These are phyloP conservation scores for Drosophila asahinai DNA, from an alignment of 1,140 invertebrate genomes.

Conservation along the genomic window DNA sequence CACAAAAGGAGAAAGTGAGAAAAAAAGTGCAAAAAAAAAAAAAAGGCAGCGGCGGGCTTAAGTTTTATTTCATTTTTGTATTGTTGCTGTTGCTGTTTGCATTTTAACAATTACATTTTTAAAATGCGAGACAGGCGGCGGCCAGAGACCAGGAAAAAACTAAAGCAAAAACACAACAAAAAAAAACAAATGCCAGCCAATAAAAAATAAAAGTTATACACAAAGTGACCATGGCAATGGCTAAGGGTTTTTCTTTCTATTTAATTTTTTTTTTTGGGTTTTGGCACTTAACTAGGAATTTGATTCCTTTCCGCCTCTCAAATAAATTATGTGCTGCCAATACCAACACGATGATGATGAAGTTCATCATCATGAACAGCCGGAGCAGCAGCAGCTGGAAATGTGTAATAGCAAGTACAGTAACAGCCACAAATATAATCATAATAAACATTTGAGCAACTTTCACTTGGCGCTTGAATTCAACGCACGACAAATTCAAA, in stretches of 20 bases:
- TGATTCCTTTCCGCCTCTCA: constrained; percentile 15
- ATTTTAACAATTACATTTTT: constrained; percentile 74
- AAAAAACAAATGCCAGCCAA: neutral
- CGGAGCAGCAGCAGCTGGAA: constrained; percentile 4
- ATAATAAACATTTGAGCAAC: constrained; percentile 83
- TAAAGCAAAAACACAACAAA: neutral
- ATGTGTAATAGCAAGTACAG: constrained; percentile 54
- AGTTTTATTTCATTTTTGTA: constrained; percentile 46
- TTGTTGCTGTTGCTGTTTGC: constrained; percentile 49
- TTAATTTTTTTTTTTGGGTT: neutral
- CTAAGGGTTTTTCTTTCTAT: neutral
- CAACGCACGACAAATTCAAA: constrained; percentile 82
- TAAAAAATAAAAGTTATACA: constrained; percentile 23
- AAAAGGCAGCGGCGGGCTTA: constrained; percentile 18
- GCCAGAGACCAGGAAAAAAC: constrained; percentile 2
- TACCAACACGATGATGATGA: neutral
- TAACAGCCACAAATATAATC: constrained; percentile 53
- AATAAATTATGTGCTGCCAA: constrained; percentile 6
- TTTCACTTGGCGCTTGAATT: constrained; percentile 84
- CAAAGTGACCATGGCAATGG: constrained; percentile 43
- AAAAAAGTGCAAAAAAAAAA: constrained; percentile 71
- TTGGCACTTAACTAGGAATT: constrained; percentile 14
- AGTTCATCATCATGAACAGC: neutral
- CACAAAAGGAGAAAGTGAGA: constrained; percentile 81
- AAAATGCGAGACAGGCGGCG: constrained; percentile 56